Percentiles rank a stretch among this genome's conserved stretches.
Evolutionary conservation across 2,113 vertebrate species (phyloP).

Genomic region (Aleadryas rufinucha): DNA sequence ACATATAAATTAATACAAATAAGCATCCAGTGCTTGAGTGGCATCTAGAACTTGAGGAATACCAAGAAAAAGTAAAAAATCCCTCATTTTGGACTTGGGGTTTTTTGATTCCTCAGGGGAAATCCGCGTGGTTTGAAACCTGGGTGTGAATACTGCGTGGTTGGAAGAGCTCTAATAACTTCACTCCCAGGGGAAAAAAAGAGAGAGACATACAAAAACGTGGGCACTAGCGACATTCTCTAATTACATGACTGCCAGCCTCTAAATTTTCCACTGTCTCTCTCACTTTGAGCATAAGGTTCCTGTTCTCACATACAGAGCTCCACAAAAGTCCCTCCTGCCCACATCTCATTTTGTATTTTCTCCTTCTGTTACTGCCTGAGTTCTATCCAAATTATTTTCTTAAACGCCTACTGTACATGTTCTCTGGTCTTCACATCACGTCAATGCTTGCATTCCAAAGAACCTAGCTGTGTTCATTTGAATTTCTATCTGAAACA

Average conservation of each 20-base stretch:
- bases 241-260: background rate
- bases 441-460: background rate
- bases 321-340: background rate
- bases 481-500: background rate
- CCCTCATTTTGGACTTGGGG: background rate
- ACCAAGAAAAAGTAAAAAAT: background rate
- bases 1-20: background rate
- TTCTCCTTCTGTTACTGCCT: slow-evolving; percentile 42
- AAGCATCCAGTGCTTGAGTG: background rate
- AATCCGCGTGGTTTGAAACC: background rate
- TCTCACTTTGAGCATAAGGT: background rate
- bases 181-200: background rate
- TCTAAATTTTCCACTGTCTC: background rate
- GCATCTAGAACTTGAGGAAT: background rate
- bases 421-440: background rate
- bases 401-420: slow-evolving; percentile 5
- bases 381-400: slow-evolving; percentile 13
- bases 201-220: background rate
- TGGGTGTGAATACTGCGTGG: background rate
- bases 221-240: background rate
- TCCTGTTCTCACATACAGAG: background rate
- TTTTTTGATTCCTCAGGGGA: background rate
- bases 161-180: background rate
- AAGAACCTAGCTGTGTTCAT: background rate
- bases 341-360: slow-evolving; percentile 23